Evolutionary conservation across 92 coral and sea anemone genomes (phyloP).

Genomic region (Parazoanthus atlanticus): DNA sequence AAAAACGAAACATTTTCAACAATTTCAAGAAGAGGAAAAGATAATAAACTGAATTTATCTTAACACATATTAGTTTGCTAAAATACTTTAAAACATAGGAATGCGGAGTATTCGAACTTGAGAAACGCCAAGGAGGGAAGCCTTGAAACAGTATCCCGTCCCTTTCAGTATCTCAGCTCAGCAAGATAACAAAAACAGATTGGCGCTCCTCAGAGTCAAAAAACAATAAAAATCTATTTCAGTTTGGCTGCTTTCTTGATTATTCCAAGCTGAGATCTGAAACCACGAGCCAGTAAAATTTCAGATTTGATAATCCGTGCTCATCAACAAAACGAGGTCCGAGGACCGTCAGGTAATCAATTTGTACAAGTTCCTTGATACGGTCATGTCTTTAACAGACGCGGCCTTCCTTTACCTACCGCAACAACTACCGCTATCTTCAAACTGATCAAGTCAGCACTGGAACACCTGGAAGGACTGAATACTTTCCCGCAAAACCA

Average conservation of each 20-base stretch:
- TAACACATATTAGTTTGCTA: constrained; percentile 4
- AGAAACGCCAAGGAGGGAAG: constrained; percentile 13
- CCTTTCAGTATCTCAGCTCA: background rate
- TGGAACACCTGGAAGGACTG: background rate
- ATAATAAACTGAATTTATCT: constrained; percentile 7
- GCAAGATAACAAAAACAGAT: constrained; percentile 19
- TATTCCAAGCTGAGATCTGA: constrained; percentile 32
- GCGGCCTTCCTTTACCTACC: background rate
- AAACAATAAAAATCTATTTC: background rate
- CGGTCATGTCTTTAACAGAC: background rate
- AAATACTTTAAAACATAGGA: constrained; percentile 8
- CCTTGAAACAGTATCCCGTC: constrained; percentile 30
- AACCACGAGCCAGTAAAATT: constrained; percentile 31
- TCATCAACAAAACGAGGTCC: constrained; percentile 9
- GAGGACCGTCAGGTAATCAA: background rate
- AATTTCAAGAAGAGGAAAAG: background rate
- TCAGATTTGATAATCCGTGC: background rate
- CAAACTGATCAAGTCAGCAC: background rate
- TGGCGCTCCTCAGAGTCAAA: background rate
- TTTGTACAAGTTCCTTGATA: background rate
- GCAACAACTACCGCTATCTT: background rate
- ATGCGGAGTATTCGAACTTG: constrained; percentile 26
- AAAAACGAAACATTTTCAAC: background rate
- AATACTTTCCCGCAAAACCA: background rate
- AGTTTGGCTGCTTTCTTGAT: background rate